These are phyloP conservation scores for Brenthis ino DNA, from an alignment of 2,888 invertebrate species.

Conservation along the genomic window DNA sequence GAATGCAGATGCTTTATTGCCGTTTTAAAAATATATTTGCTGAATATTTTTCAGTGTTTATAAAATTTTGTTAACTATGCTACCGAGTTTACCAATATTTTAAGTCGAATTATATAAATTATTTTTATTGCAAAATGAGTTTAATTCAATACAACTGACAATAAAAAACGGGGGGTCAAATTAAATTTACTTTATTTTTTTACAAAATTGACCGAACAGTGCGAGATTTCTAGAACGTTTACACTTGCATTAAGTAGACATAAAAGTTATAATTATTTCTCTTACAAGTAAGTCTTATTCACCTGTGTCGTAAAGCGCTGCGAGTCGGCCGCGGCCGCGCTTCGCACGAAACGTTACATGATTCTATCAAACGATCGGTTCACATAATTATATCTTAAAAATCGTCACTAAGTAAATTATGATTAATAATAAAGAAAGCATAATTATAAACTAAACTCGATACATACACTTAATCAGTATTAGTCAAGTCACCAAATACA, in stretches of 20 bases:
- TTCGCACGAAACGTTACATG: slow-evolving; percentile 60
- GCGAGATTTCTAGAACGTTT: slow-evolving; percentile 83
- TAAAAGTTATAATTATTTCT: slow-evolving; percentile 78
- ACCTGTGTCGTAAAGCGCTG: slow-evolving; percentile 78
- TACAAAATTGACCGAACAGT: slow-evolving; percentile 83
- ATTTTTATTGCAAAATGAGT: slow-evolving; percentile 75
- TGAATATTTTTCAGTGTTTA: slow-evolving; percentile 80
- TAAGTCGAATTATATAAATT: slow-evolving; percentile 81
- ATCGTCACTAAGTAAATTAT: slow-evolving; percentile 77
- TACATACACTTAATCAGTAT: slow-evolving; percentile 71
- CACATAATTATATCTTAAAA: slow-evolving; percentile 70
- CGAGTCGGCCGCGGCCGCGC: slow-evolving; percentile 55
- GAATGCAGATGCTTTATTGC: slow-evolving; percentile 78
- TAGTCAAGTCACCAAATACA: slow-evolving; percentile 69
- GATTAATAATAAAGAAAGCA: slow-evolving; percentile 79
- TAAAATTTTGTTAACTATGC: slow-evolving; percentile 79
- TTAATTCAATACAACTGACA: slow-evolving; percentile 49
- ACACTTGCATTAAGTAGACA: slow-evolving; percentile 83
- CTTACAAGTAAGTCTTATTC: slow-evolving; percentile 81
- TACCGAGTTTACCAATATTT: slow-evolving; percentile 77
- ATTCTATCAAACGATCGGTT: slow-evolving; percentile 63
- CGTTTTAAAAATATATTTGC: slow-evolving; percentile 77
- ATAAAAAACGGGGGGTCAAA: slow-evolving; percentile 65
- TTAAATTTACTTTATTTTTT: slow-evolving; percentile 78
- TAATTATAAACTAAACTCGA: slow-evolving; percentile 78